A percentile compares a stretch with the other conserved stretches of the same genome.
Evolutionary conservation across 2,888 invertebrate genomes (phyloP).

Genomic region (Dioctria linearis): DNA sequence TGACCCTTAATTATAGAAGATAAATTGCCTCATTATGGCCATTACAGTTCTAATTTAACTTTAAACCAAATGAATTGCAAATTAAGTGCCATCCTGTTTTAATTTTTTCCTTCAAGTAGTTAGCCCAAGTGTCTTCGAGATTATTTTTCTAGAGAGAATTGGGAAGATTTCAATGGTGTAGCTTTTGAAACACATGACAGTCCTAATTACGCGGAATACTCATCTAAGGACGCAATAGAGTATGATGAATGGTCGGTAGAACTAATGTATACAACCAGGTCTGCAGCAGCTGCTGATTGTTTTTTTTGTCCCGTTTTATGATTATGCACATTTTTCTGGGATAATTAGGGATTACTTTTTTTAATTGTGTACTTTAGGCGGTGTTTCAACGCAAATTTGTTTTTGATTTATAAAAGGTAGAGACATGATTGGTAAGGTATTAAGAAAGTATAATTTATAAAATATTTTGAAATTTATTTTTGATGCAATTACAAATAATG

Average conservation of each 20-base stretch:
- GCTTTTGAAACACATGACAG: constrained; percentile 33
- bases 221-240: constrained; percentile 3
- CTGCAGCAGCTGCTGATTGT: constrained; percentile 32
- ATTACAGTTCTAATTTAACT: constrained; percentile 55
- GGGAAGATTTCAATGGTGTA: constrained; percentile 3
- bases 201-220: constrained; percentile 34
- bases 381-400: too few relatives aligned
- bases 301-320: constrained; percentile 28
- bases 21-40: constrained; percentile 56
- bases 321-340: constrained; percentile 30
- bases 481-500: too few relatives aligned
- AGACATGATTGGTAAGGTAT: too few relatives aligned
- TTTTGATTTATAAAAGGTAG: too few relatives aligned
- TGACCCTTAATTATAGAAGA: constrained; percentile 54
- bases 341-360: constrained; percentile 37
- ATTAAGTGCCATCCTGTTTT: constrained; percentile 64
- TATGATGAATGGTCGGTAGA: constrained; percentile 35
- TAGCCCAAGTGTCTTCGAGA: constrained; percentile 32
- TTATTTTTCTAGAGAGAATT: constrained; percentile 25
- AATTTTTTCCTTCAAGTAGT: constrained; percentile 31
- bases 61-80: constrained; percentile 66
- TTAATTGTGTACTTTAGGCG: too few relatives aligned
- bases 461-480: too few relatives aligned
- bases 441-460: too few relatives aligned
- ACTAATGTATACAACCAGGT: neutral